A percentile compares a stretch with the other conserved stretches of the same genome.
phyloP scores from a whole-genome alignment of 2,113 vertebrate genomes.

The Scomber japonicus region DNA sequence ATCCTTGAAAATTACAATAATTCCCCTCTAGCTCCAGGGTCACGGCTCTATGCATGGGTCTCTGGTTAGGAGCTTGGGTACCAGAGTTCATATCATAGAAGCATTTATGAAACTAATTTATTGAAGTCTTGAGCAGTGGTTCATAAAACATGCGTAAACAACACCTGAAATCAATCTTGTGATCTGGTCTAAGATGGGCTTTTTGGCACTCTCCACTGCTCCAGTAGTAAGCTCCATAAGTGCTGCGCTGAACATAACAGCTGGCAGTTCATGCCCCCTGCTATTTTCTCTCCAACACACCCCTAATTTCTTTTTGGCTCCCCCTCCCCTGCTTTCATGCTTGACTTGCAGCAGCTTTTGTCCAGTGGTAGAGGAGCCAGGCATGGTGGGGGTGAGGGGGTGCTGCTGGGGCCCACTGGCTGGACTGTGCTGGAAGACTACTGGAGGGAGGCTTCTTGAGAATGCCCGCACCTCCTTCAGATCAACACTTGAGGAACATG shows the following conservation, averaged over 20 bases:
- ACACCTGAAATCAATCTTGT: conserved; percentile 48
- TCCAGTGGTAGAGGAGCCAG: conserved; percentile 77
- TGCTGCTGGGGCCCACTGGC: conserved; percentile 40
- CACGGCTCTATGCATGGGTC: conserved; percentile 3
- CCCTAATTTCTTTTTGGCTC: conserved; percentile 70
- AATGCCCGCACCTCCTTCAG: conserved; percentile 68
- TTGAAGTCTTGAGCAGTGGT: background rate
- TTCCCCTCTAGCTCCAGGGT: conserved; percentile 14
- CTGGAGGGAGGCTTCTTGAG: conserved; percentile 54
- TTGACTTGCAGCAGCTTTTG: conserved; percentile 90
- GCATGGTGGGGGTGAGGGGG: conserved; percentile 59
- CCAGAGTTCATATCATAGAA: background rate
- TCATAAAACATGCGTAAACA: conserved; percentile 50
- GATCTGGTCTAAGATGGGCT: conserved; percentile 72
- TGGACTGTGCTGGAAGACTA: conserved; percentile 38
- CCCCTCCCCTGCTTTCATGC: conserved; percentile 81
- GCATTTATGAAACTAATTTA: background rate
- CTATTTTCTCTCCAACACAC: conserved; percentile 70
- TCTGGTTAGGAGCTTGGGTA: background rate
- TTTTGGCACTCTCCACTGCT: conserved; percentile 68
- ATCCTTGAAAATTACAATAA: conserved; percentile 35
- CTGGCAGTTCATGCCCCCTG: conserved; percentile 82
- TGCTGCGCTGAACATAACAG: conserved; percentile 88
- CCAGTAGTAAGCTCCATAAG: conserved; percentile 50
- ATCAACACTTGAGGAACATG: conserved; percentile 72